phyloP scores from a whole-genome alignment of 2,888 invertebrate species.

The Tillus elongatus region DNA sequence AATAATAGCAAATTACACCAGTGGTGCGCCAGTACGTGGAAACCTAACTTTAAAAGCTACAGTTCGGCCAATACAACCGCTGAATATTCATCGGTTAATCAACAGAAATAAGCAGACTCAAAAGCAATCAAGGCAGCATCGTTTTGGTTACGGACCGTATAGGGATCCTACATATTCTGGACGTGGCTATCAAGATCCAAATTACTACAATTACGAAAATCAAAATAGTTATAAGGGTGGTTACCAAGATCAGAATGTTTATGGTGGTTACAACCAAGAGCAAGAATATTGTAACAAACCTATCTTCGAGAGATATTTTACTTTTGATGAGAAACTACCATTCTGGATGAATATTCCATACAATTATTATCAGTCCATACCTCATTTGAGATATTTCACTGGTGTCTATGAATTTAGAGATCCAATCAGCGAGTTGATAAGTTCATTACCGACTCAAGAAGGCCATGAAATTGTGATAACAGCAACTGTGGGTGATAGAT shows the following conservation, averaged over 20 bases:
- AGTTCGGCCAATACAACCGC: slow-evolving; percentile 55
- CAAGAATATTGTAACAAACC: too few species aligned
- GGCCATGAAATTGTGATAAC: slow-evolving; percentile 76
- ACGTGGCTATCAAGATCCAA: slow-evolving; percentile 11
- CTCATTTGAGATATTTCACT: too few species aligned
- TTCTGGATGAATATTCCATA: too few species aligned
- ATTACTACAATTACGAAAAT: slow-evolving; percentile 17
- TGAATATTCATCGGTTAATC: slow-evolving; percentile 25
- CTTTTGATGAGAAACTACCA: too few species aligned
- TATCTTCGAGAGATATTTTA: slow-evolving; percentile 57
- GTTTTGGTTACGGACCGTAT: slow-evolving; percentile 7
- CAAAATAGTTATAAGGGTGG: too few species aligned
- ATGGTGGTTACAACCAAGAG: too few species aligned
- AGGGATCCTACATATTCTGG: slow-evolving; percentile 8
- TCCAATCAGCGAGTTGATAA: slow-evolving; percentile 69
- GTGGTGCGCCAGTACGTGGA: slow-evolving; percentile 81
- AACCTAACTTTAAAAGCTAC: slow-evolving; percentile 80
- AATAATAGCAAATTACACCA: slow-evolving; percentile 91
- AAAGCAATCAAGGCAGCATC: slow-evolving; percentile 4
- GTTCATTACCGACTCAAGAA: slow-evolving; percentile 56
- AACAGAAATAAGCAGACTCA: slow-evolving; percentile 21
- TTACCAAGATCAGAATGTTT: too few species aligned
- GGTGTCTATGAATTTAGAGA: slow-evolving; percentile 83
- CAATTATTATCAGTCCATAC: too few species aligned
- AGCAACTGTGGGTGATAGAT: slow-evolving; percentile 80